phyloP scores from a whole-genome alignment of 2,797 vertebrate species.

The Novumbra hubbsi region DNA sequence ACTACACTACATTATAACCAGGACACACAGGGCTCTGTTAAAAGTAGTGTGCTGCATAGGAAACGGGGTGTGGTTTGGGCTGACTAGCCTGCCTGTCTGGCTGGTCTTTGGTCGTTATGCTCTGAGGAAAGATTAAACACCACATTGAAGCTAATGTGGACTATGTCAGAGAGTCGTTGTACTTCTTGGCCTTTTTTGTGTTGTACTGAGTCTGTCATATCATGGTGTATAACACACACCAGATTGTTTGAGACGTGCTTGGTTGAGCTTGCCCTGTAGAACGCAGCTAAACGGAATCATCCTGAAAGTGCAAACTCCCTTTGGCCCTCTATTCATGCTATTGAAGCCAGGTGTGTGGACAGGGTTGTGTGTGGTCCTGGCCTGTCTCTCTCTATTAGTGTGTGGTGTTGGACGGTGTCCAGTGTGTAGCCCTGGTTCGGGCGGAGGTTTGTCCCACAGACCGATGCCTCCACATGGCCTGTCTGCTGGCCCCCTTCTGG shows the following conservation, averaged over 20 bases:
- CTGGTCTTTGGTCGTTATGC: not conserved
- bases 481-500: slow-evolving; percentile 42
- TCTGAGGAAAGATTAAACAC: not conserved
- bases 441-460: slow-evolving; percentile 38
- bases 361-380: not conserved
- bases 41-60: too few relatives aligned
- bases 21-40: too few relatives aligned
- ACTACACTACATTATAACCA: not conserved
- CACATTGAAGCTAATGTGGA: not conserved
- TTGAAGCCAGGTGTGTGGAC: too few relatives aligned
- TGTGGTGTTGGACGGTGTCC: too few relatives aligned
- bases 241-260: not conserved
- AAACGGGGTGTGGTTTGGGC: not conserved
- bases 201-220: not conserved
- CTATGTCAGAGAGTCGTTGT: not conserved
- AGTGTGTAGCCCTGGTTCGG: slow-evolving; percentile 12
- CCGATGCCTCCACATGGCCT: slow-evolving; percentile 55
- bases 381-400: too few relatives aligned
- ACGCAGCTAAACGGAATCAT: too few relatives aligned
- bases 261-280: not conserved
- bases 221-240: not conserved
- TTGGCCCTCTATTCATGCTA: too few relatives aligned
- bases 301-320: too few relatives aligned
- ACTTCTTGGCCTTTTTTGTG: not conserved
- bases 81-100: too few relatives aligned